These are phyloP conservation scores for Mellilla xanthometata DNA, from an alignment of 2,888 invertebrate genomes.

Conservation along the genomic window DNA sequence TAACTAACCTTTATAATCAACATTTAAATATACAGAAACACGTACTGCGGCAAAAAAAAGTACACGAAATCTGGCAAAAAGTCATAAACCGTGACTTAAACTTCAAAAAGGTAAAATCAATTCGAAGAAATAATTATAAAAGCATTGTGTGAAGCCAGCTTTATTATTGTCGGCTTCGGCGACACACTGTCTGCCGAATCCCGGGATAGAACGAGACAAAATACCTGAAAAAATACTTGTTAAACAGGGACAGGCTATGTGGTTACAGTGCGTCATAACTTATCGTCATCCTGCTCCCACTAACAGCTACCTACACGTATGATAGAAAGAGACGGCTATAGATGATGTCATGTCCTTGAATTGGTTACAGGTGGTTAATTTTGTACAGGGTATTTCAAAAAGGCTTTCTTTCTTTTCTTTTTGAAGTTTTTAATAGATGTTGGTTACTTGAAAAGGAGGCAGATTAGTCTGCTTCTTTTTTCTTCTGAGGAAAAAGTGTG, in stretches of 20 bases:
- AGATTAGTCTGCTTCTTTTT: too few species aligned
- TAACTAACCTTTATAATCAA: too few species aligned
- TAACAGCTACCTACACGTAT: too few species aligned
- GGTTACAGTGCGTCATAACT: slow-evolving; percentile 24
- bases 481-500: too few species aligned
- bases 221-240: slow-evolving; percentile 1
- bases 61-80: slow-evolving; percentile 6
- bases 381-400: background rate
- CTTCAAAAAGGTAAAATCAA: too few species aligned
- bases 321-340: slow-evolving; percentile 9
- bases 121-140: slow-evolving; percentile 12
- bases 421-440: too few species aligned
- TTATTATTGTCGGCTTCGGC: slow-evolving; percentile 38
- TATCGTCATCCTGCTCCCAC: slow-evolving; percentile 17
- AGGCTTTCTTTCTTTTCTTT: too few species aligned
- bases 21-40: too few species aligned
- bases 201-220: slow-evolving; percentile 30
- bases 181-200: slow-evolving; percentile 46
- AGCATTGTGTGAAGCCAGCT: slow-evolving; percentile 23
- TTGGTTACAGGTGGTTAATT: slow-evolving; percentile 14
- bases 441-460: too few species aligned
- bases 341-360: slow-evolving; percentile 20
- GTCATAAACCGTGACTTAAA: slow-evolving; percentile 3
- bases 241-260: slow-evolving; percentile 20
- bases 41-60: background rate